A percentile compares a stretch with the other conserved stretches of the same genome.
Conservation (phyloP, 1,140 invertebrate genomes). For the Dreissena polymorpha region DNA sequence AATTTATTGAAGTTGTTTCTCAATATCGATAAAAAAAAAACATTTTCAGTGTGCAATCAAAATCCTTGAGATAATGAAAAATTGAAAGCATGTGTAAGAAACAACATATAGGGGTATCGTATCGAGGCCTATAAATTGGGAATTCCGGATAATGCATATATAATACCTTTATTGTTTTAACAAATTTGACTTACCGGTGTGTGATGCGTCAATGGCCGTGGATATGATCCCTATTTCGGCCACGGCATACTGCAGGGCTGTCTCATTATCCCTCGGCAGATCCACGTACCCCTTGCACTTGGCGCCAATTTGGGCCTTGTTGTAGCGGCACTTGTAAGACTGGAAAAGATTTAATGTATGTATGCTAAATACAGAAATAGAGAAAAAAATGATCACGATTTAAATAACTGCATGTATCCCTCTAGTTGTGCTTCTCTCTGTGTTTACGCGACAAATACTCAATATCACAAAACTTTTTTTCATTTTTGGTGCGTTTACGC, state of each 20-base stretch:
- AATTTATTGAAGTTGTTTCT: too few relatives aligned
- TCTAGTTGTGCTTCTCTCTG: neutral
- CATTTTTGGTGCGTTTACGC: neutral
- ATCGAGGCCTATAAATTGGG: neutral
- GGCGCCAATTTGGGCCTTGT: conserved; percentile 82
- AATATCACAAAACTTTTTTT: neutral
- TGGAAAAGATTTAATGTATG: neutral
- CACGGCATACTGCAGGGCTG: conserved; percentile 86
- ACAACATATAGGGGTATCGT: neutral
- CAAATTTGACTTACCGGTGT: conserved; percentile 61
- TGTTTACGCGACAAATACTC: neutral
- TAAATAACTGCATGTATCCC: neutral
- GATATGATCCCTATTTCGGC: conserved; percentile 92
- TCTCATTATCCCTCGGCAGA: conserved; percentile 80
- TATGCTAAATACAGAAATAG: neutral
- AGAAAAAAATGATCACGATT: neutral
- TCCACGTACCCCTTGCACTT: conserved; percentile 91
- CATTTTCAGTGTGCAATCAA: neutral
- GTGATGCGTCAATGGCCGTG: conserved; percentile 93
- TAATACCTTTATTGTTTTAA: neutral
- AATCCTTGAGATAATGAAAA: too few relatives aligned
- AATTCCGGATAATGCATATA: neutral
- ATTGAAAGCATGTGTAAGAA: neutral
- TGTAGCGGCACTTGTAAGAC: conserved; percentile 23
- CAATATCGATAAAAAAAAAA: too few relatives aligned